Evolutionary conservation across 1,140 invertebrate species (phyloP), one percentile per base, ranked within the genome.

Genomic region (Himalopsyche phryganea): DNA sequence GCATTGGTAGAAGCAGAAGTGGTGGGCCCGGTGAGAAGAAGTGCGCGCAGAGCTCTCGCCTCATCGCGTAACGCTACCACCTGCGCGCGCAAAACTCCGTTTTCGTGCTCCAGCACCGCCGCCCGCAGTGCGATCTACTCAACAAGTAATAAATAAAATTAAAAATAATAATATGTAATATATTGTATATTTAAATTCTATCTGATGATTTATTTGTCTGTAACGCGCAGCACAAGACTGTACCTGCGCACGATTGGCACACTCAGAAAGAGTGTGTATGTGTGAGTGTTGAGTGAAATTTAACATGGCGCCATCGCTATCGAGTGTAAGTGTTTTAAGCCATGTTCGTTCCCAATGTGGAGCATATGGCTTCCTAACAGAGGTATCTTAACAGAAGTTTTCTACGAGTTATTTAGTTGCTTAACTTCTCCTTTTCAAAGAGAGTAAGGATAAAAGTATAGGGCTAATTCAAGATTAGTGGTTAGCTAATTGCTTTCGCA

Each of bases 41-140:
- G 23, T 5, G 23, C 23, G 23, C 23, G 69, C 11, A 92, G 74
- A 0, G 87, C 83, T 10, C 87, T 79, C 1, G 88, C 78, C 71
- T 95, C 91, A 67, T 94, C 89, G n/a, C 89, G 72, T 2, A 94
- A 69, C 0, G 88, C 88, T 13, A 86, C 71, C 1, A 93, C 77
- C 70, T 94, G 90, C 0, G 89, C 90, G 45, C 88, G 78, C 2
- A 94, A 73, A 18, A 92, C 83, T 0, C 89, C 87, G 67, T 94
- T 94, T 72, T 94, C 91, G 68, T 91, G 89, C 69, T 93, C 90
- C 13, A 94, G 71, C 18, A 89, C 80, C 35, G 85, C 87, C 0
- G 90, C 90, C 35, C 87, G 81, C 60, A 92, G 80, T 0, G 90
- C 90, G 54, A 93, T 87, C 82, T 90, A 73, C 11, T 74, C 71